Percentiles rank a stretch among this genome's conserved stretches.
Evolutionary conservation across 2,888 invertebrate genomes (phyloP).

Genomic region (Eudasyphora cyanicolor): DNA sequence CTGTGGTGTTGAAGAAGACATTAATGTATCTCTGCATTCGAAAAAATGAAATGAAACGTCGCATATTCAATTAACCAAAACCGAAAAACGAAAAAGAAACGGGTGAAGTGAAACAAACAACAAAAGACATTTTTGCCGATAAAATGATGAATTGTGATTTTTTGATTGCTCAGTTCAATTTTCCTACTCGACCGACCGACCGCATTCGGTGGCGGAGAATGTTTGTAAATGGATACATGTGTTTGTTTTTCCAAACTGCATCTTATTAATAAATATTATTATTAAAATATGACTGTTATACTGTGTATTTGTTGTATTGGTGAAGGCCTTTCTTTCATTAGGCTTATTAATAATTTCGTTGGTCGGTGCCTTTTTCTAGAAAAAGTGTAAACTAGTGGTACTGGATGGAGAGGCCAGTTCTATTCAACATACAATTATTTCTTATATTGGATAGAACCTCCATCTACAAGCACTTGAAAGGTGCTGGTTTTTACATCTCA

Average conservation of each 20-base stretch:
- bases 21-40: slow-evolving; percentile 3
- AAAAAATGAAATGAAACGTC: background rate
- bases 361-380: slow-evolving; percentile 3
- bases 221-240: slow-evolving; percentile 36
- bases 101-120: slow-evolving; percentile 49
- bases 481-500: slow-evolving; percentile 29
- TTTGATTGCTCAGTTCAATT: background rate
- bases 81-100: background rate
- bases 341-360: slow-evolving; percentile 55
- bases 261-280: slow-evolving; percentile 26
- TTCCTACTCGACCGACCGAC: background rate
- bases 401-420: too few relatives aligned
- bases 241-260: slow-evolving; percentile 30
- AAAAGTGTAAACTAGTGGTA: slow-evolving; percentile 55
- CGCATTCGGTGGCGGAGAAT: background rate
- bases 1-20: too few relatives aligned
- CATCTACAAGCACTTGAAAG: slow-evolving; percentile 42
- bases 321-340: slow-evolving; percentile 47
- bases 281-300: background rate
- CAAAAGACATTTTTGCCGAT: slow-evolving; percentile 53
- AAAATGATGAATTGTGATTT: slow-evolving; percentile 53
- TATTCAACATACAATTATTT: too few relatives aligned
- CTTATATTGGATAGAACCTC: slow-evolving; percentile 19
- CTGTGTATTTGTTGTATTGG: background rate
- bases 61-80: slow-evolving; percentile 7